A percentile compares a stretch with the other conserved stretches of the same genome.
These are phyloP conservation scores for Tethea ocularis DNA, from an alignment of 2,888 invertebrate species.

Conservation along the genomic window DNA sequence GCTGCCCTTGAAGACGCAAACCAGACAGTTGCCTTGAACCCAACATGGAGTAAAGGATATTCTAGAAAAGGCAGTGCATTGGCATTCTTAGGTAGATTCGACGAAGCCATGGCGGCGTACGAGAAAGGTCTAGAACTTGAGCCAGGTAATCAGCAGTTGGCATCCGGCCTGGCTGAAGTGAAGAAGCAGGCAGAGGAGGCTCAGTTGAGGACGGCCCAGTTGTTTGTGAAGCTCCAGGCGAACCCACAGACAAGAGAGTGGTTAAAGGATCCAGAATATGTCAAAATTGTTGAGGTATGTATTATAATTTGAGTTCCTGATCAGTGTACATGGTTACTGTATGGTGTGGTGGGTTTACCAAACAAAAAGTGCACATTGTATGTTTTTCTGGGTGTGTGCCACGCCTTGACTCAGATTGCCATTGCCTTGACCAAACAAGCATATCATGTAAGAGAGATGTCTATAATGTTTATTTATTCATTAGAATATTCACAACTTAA, in stretches of 20 bases:
- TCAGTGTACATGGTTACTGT: background rate
- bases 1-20: constrained; percentile 94
- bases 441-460: background rate
- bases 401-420: too few species aligned
- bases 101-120: constrained; percentile 91
- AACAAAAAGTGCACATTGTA: too few species aligned
- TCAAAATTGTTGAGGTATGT: constrained; percentile 83
- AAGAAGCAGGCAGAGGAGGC: constrained; percentile 57
- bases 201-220: constrained; percentile 45
- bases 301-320: background rate
- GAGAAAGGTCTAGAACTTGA: constrained; percentile 87
- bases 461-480: background rate
- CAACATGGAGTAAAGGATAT: constrained; percentile 94
- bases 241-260: constrained; percentile 88
- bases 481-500: background rate
- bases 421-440: too few species aligned
- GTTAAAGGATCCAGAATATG: constrained; percentile 89
- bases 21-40: constrained; percentile 90
- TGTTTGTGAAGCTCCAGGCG: constrained; percentile 84
- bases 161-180: constrained; percentile 87
- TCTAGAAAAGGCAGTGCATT: constrained; percentile 95
- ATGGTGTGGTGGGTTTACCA: background rate
- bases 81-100: constrained; percentile 88
- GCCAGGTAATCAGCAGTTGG: constrained; percentile 88
- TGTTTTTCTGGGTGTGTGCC: too few species aligned